Base-by-base conservation (phyloP, 2,113 vertebrate genomes). In the Taxidea taxus region DNA sequence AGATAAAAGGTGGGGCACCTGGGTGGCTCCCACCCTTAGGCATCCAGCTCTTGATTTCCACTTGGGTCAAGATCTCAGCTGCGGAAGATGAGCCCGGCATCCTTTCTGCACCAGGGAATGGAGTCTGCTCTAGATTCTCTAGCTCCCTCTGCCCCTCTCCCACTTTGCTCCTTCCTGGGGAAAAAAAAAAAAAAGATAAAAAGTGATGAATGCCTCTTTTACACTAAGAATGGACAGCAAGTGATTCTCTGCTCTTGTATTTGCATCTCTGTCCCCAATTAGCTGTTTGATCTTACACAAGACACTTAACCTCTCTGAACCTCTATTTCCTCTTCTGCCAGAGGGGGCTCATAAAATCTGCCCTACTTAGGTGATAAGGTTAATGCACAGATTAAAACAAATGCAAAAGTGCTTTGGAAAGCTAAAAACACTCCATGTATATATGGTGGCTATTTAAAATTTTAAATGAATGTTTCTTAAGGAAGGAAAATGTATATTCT, bases 221-320 rank as follows among this genome's bases (percentile, higher is more conserved):
- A 54, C 2, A 49, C 29, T 72, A 51, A 37, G 49, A 94, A 68
- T 27, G 9, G 20, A 81, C 42, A 92, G 8, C 49, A 80, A 81
- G 49, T 42, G 49, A 58, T 72, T 80, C 20, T 31, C 56, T 15
- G 27, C 20, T 56, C 68, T 90, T 51, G 15, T 16, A 64, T 81
- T 77, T 85, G 29, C 56, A 64, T 21, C 60, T 93, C 47, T 39
- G 54, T 54, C n/a, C 80, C 15, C 68, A 90, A 3, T 92, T 92
- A 94, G 34, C 74, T 85, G 81, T 66, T 72, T 84, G 39, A 64
- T 78, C 31, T 85, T 90, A 81, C 23, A 60, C 47, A n/a, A 68
- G 70, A 37, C 87, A 95, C 87, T 97, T 97, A 96, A 91, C 47
- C 84, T 95, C 80, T 68, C 60, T 81, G 58, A 90, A 80, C 77